A percentile compares a stretch with the other conserved stretches of the same genome.
Conservation (phyloP, 2,888 invertebrate genomes). For the Andrena minutula region DNA sequence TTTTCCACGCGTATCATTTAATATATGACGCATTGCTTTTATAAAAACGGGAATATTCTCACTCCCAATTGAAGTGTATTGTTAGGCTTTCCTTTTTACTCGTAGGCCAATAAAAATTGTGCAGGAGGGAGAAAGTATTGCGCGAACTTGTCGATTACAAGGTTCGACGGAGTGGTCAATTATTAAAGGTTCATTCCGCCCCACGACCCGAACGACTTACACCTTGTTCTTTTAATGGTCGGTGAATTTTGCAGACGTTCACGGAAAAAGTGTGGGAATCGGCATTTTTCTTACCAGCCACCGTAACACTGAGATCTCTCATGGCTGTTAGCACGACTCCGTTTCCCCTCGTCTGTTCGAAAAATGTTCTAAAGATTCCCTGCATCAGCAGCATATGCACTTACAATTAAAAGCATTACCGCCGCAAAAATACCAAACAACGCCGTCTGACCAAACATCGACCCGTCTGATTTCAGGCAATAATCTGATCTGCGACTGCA, state of each 20-base stretch:
- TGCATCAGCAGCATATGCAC: background rate
- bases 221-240: slow-evolving; percentile 9
- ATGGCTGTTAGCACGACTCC: slow-evolving; percentile 5
- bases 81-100: background rate
- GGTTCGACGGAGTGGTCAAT: slow-evolving; percentile 7
- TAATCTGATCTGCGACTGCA: slow-evolving; percentile 93
- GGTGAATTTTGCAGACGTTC: slow-evolving; percentile 23
- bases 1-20: background rate
- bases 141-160: background rate
- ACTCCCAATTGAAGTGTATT: background rate
- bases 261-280: slow-evolving; percentile 1
- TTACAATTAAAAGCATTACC: too few species aligned
- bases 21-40: background rate
- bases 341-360: background rate
- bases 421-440: background rate
- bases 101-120: background rate
- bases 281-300: slow-evolving; percentile 2
- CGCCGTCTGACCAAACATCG: slow-evolving; percentile 11
- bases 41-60: background rate
- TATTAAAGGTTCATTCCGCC: slow-evolving; percentile 21
- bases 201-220: slow-evolving; percentile 7
- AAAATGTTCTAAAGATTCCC: background rate
- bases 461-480: slow-evolving; percentile 88
- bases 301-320: slow-evolving; percentile 12
- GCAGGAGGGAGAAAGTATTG: background rate